Evolutionary conservation across 2,797 vertebrate genomes (phyloP).

Genomic region (Spatula versicolor): DNA sequence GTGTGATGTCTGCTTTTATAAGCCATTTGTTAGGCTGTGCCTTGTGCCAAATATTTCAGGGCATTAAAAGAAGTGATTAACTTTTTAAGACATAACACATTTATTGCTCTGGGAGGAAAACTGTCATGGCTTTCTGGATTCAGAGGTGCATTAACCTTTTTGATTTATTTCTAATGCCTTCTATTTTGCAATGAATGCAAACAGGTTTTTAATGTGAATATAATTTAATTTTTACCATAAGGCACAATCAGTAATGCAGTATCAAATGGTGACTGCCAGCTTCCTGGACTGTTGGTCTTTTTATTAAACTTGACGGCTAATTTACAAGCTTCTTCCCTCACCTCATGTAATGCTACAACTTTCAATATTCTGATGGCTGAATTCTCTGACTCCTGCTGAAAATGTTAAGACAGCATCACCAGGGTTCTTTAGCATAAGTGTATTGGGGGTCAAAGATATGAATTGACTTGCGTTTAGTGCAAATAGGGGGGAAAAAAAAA

Average conservation of each 20-base stretch:
- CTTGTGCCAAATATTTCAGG: neutral
- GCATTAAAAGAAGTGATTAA: neutral
- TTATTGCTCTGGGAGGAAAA: neutral
- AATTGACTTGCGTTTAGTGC: slow-evolving; percentile 19
- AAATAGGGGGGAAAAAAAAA: neutral
- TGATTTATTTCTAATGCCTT: neutral
- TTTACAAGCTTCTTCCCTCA: slow-evolving; percentile 49
- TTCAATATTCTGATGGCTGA: slow-evolving; percentile 8
- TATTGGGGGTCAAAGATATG: slow-evolving; percentile 4
- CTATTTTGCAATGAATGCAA: neutral
- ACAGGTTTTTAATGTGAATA: neutral
- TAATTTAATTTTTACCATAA: neutral
- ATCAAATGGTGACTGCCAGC: neutral
- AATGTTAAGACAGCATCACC: neutral
- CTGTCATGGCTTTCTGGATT: neutral
- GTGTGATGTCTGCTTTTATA: neutral
- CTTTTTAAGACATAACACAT: neutral
- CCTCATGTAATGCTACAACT: neutral
- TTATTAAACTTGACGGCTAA: slow-evolving; percentile 59
- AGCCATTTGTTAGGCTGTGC: neutral
- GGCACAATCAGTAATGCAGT: neutral
- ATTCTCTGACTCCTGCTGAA: slow-evolving; percentile 10
- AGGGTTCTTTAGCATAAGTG: neutral
- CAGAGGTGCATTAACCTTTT: neutral
- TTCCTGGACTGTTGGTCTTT: slow-evolving; percentile 5